These are phyloP conservation scores for Monodelphis domestica DNA, from an alignment of 2,797 vertebrate species.

Conservation along the genomic window DNA sequence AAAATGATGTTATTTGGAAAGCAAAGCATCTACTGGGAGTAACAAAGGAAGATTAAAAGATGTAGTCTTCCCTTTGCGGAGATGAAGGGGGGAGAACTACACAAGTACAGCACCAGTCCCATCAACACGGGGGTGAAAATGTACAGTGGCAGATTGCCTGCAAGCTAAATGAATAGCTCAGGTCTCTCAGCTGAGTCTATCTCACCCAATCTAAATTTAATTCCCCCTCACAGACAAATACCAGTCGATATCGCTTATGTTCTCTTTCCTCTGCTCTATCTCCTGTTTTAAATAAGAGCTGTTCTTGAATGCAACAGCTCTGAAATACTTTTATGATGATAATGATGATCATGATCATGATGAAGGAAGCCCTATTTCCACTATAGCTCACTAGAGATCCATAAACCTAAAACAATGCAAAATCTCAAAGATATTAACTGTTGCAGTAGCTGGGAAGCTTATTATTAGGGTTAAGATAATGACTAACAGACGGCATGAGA, in stretches of 20 bases:
- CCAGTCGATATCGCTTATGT: fast-evolving
- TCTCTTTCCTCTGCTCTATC: conserved; percentile 12
- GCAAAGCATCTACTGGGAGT: conserved; percentile 33
- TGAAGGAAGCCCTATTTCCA: neutral
- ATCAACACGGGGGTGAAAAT: neutral
- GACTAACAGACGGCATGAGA: neutral
- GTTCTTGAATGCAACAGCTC: neutral
- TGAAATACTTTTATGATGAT: neutral
- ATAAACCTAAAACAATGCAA: conserved; percentile 14
- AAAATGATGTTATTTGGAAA: neutral
- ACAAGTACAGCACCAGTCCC: neutral
- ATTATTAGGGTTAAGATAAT: conserved; percentile 9
- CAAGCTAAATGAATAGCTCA: neutral
- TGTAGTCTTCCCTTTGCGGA: neutral
- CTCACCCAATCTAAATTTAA: neutral
- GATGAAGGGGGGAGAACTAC: conserved; percentile 6
- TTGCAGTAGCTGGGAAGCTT: neutral
- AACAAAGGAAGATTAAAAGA: conserved; percentile 7
- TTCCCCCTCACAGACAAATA: neutral
- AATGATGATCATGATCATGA: neutral
- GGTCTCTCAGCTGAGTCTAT: neutral
- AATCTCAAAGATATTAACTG: neutral
- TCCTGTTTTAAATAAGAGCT: conserved; percentile 2
- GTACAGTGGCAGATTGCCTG: neutral
- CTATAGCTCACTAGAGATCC: neutral